Conservation (phyloP, 2,888 invertebrate genomes). For the Axea sp. region DNA sequence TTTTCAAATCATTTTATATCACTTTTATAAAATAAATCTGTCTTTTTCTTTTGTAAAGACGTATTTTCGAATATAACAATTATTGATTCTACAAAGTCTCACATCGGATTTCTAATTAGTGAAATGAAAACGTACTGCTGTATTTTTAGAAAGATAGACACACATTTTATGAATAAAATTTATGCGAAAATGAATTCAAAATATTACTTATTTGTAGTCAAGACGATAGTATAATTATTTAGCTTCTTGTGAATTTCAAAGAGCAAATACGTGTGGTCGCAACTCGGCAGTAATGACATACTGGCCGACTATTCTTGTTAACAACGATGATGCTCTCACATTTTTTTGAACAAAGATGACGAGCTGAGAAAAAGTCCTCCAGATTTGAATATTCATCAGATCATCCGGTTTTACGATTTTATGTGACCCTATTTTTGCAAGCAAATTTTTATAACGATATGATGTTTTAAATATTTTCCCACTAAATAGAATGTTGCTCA, state of each 20-base stretch:
- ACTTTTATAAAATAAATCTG: too few relatives aligned
- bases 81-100: too few relatives aligned
- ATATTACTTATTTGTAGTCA: background rate
- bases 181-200: conserved; percentile 4
- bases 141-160: too few relatives aligned
- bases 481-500: too few relatives aligned
- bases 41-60: too few relatives aligned
- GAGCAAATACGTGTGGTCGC: conserved; percentile 39
- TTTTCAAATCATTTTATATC: too few relatives aligned
- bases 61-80: too few relatives aligned
- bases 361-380: conserved; percentile 49
- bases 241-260: conserved; percentile 26
- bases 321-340: conserved; percentile 46
- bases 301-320: conserved; percentile 31
- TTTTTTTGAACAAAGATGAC: conserved; percentile 43
- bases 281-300: conserved; percentile 42
- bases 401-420: conserved; percentile 43
- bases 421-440: conserved; percentile 45
- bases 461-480: conserved; percentile 21
- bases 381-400: conserved; percentile 60
- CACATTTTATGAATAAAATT: too few relatives aligned
- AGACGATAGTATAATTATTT: conserved; percentile 27
- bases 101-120: too few relatives aligned
- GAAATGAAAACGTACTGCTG: too few relatives aligned
- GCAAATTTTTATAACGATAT: conserved; percentile 3